Conservation (phyloP, 2,888 invertebrate genomes). For the Sphaerophoria taeniata region DNA sequence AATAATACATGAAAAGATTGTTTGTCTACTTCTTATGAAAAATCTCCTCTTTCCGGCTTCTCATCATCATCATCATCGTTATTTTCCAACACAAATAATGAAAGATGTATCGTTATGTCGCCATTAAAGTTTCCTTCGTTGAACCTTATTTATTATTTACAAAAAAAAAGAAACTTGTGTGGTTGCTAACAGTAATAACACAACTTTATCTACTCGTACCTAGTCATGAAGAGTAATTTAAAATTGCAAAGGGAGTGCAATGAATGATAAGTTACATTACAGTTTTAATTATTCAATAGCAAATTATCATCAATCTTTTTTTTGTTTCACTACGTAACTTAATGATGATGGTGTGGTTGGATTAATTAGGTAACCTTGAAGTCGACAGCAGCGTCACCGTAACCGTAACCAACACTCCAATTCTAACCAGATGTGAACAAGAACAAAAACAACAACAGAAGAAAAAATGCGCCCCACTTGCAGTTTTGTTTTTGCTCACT, state of each 20-base stretch:
- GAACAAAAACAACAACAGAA: not conserved
- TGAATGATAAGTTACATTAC: slow-evolving; percentile 19
- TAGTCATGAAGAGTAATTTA: not conserved
- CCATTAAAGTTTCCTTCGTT: slow-evolving; percentile 19
- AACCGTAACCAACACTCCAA: not conserved
- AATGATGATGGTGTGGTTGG: slow-evolving; percentile 6
- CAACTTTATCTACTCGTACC: not conserved
- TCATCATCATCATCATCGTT: not conserved
- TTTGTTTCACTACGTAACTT: slow-evolving; percentile 7
- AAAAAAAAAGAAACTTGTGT: not conserved
- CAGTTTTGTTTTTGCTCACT: not conserved
- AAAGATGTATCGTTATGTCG: slow-evolving; percentile 14
- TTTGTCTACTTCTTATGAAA: not conserved
- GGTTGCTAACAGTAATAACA: not conserved
- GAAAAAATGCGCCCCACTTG: not conserved
- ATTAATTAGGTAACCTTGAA: too few relatives aligned
- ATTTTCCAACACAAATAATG: slow-evolving; percentile 39
- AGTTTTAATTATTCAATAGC: too few relatives aligned
- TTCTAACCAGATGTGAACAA: too few relatives aligned
- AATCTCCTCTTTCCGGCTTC: slow-evolving; percentile 22
- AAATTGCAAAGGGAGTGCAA: slow-evolving; percentile 1
- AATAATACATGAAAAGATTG: slow-evolving; percentile 26
- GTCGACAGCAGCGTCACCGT: too few relatives aligned
- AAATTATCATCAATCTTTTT: slow-evolving; percentile 20
- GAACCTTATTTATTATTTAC: slow-evolving; percentile 23